Percentiles rank a stretch among this genome's conserved stretches.
Conservation (phyloP, 1,140 invertebrate genomes). For the Eriosoma lanigerum region DNA sequence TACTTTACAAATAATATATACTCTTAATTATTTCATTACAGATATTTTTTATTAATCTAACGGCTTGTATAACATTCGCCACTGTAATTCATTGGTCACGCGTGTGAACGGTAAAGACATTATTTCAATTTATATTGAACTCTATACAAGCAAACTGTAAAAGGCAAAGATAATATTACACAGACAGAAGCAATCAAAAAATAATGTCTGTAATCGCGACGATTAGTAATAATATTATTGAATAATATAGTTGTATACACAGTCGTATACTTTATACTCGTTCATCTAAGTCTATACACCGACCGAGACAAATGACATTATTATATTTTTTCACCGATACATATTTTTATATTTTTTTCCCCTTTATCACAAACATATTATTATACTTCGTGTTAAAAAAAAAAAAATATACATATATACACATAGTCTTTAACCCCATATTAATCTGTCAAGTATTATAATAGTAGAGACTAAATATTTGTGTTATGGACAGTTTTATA, state of each 20-base stretch:
- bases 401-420: too few relatives aligned
- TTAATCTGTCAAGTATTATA: too few relatives aligned
- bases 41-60: too few relatives aligned
- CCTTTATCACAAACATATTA: too few relatives aligned
- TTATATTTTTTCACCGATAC: not conserved
- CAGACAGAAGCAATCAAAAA: not conserved
- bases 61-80: not conserved
- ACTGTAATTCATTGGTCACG: not conserved
- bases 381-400: too few relatives aligned
- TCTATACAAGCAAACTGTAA: not conserved
- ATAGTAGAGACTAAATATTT: too few relatives aligned
- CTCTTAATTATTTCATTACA: too few relatives aligned
- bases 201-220: not conserved
- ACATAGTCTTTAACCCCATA: too few relatives aligned
- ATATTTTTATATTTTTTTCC: too few relatives aligned
- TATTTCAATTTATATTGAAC: not conserved
- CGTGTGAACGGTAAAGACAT: not conserved
- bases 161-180: not conserved
- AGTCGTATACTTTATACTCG: not conserved
- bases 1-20: too few relatives aligned
- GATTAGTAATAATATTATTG: conserved; percentile 5
- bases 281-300: conserved; percentile 5
- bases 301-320: conserved; percentile 1
- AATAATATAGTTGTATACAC: too few relatives aligned
- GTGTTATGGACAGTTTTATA: too few relatives aligned